Evolutionary conservation across 1,140 invertebrate genomes (phyloP), one percentile per base, ranked within the genome.

Genomic region (Lysiphlebus fabarum): DNA sequence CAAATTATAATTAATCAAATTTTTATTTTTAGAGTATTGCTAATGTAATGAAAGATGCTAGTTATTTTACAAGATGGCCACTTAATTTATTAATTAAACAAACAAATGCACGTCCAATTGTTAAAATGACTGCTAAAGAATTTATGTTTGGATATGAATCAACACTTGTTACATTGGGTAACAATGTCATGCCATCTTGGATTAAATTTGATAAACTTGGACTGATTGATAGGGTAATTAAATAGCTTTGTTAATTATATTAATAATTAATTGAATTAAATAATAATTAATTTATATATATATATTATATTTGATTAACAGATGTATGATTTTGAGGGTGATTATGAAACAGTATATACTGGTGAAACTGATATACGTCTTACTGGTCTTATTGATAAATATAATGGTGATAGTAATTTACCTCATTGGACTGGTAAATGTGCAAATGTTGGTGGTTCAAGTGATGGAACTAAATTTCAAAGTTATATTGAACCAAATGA

Each of bases 291-390:
- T 49, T 43, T 26, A 14, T 7, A 34, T 62, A 56, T 41, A 43
- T 51, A 55, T 57, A 48, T 6, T 41, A 53, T 61, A 63, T 59
- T n/a, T n/a, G n/a, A 61, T 75, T 76, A 26, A 7, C 75, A 92
- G 90, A 93, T 93, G 91, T 93, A 93, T 68, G 88, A 92, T 64
- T 92, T 93, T 61, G 80, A 83, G 9, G 89, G 86, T 1, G 91
- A 93, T 68, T 88, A 82, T 58, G 89, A 90, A 67, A 93, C 90
- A 0, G 83, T 91, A 49, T 90, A 84, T 74, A 92, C 90, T 0
- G 92, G 91, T 4, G 82, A 83, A 51, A 77, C 75, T 0, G 84
- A 91, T 64, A 67, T 85, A 7, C 69, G 72, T 33, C 60, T 82
- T 38, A 82, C 88, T 7, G 90, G 90, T 3, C 77, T 91, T 0